A percentile compares a stretch with the other conserved stretches of the same genome.
Evolutionary conservation across 2,113 vertebrate genomes (phyloP).

Genomic region (Sylvietta virens): DNA sequence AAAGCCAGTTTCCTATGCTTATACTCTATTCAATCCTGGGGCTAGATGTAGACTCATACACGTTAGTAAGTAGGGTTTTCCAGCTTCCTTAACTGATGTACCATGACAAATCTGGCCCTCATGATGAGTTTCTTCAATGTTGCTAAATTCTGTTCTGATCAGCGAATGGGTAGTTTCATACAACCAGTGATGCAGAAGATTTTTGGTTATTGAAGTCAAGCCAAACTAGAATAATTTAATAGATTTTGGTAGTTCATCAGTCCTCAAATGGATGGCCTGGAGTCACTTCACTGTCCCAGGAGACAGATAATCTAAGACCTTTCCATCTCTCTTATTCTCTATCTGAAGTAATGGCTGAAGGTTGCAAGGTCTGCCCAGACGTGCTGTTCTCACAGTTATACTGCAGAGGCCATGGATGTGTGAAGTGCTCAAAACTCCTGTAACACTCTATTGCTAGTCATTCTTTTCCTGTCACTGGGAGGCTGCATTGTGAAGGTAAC

Average conservation of each 20-base stretch:
- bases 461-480: background rate
- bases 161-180: background rate
- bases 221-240: background rate
- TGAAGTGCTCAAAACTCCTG: background rate
- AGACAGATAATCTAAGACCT: background rate
- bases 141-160: background rate
- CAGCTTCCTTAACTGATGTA: background rate
- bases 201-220: background rate
- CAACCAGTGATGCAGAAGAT: background rate
- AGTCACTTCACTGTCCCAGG: background rate
- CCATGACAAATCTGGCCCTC: background rate
- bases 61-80: background rate
- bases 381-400: background rate
- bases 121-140: background rate
- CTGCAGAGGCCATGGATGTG: background rate
- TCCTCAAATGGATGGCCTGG: background rate
- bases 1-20: background rate
- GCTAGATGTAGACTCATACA: background rate
- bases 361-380: background rate
- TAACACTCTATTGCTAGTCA: accelerated
- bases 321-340: background rate
- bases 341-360: background rate
- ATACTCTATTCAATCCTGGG: background rate
- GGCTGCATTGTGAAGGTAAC: background rate
- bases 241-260: background rate